A percentile compares a stretch with the other conserved stretches of the same genome.
Conservation (phyloP, 1,140 invertebrate genomes). For the Colletes gigas region DNA sequence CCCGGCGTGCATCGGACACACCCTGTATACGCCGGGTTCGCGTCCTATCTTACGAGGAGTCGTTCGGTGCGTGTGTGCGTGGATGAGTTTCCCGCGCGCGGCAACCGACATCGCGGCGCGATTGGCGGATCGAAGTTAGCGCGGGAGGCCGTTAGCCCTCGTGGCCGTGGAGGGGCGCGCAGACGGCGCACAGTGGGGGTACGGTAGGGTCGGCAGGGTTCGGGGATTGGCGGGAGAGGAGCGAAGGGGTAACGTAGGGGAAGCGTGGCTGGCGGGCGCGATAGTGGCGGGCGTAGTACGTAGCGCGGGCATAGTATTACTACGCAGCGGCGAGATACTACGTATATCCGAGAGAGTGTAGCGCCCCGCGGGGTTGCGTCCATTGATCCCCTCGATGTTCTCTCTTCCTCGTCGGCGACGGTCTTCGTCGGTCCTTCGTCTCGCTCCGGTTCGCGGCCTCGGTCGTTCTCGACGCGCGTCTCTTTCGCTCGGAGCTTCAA, state of each 20-base stretch:
- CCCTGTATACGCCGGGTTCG: slow-evolving; percentile 36
- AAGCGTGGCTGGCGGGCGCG: slow-evolving; percentile 44
- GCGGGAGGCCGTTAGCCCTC: slow-evolving; percentile 66
- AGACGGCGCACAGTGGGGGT: background rate
- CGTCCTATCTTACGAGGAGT: slow-evolving; percentile 22
- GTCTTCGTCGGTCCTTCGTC: slow-evolving; percentile 23
- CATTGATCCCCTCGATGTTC: slow-evolving; percentile 69
- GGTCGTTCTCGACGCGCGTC: slow-evolving; percentile 10
- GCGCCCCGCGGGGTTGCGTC: slow-evolving; percentile 71
- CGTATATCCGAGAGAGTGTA: slow-evolving; percentile 70
- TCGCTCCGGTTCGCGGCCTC: slow-evolving; percentile 3
- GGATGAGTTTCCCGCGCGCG: slow-evolving; percentile 72
- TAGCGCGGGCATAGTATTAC: slow-evolving; percentile 64
- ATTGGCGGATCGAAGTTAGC: slow-evolving; percentile 68
- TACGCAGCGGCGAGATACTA: slow-evolving; percentile 66
- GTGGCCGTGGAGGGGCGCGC: slow-evolving; percentile 40
- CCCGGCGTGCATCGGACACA: slow-evolving; percentile 40
- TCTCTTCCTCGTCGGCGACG: slow-evolving; percentile 22
- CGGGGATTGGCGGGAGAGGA: slow-evolving; percentile 10
- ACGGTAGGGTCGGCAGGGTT: background rate
- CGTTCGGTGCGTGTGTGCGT: slow-evolving; percentile 54
- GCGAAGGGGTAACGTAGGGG: slow-evolving; percentile 30
- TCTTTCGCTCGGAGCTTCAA: background rate
- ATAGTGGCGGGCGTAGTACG: slow-evolving; percentile 65
- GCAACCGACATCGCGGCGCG: slow-evolving; percentile 52